These are phyloP conservation scores for Remorina albescens DNA, from an alignment of 2,797 vertebrate species.

Conservation along the genomic window DNA sequence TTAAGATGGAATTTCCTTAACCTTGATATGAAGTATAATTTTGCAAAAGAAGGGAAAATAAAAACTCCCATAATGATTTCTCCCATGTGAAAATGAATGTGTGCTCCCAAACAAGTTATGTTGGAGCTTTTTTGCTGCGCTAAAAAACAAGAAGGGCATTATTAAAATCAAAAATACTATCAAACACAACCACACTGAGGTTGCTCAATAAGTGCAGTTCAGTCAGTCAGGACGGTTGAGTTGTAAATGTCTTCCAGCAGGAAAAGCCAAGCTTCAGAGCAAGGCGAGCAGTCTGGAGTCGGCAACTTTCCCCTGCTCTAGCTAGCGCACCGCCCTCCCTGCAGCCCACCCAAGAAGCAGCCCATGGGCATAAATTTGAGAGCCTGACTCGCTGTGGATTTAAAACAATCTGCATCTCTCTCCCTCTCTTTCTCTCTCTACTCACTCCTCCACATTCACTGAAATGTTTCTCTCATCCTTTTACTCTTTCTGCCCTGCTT, in stretches of 20 bases:
- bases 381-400: slow-evolving; percentile 88
- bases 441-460: slow-evolving; percentile 63
- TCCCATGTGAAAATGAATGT: neutral
- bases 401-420: slow-evolving; percentile 87
- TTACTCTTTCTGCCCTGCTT: slow-evolving; percentile 64
- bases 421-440: slow-evolving; percentile 59
- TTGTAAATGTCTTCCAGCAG: slow-evolving; percentile 86
- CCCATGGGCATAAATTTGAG: slow-evolving; percentile 94
- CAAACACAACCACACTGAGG: slow-evolving; percentile 6
- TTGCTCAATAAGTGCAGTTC: slow-evolving; percentile 57
- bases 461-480: slow-evolving; percentile 70
- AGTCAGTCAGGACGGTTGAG: slow-evolving; percentile 68
- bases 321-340: slow-evolving; percentile 79
- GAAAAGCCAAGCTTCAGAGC: slow-evolving; percentile 81
- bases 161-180: slow-evolving; percentile 28
- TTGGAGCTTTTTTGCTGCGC: neutral
- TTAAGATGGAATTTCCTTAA: slow-evolving; percentile 2
- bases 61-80: slow-evolving; percentile 4
- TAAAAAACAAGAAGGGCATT: slow-evolving; percentile 8
- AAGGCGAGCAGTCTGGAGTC: slow-evolving; percentile 82
- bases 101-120: neutral
- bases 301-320: slow-evolving; percentile 84
- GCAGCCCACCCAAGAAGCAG: slow-evolving; percentile 97
- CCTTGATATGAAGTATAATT: slow-evolving; percentile 17
- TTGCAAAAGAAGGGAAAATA: neutral